A percentile compares a stretch with the other conserved stretches of the same genome.
Conservation (phyloP, 2,888 invertebrate species). For the Cloeon dipterum region DNA sequence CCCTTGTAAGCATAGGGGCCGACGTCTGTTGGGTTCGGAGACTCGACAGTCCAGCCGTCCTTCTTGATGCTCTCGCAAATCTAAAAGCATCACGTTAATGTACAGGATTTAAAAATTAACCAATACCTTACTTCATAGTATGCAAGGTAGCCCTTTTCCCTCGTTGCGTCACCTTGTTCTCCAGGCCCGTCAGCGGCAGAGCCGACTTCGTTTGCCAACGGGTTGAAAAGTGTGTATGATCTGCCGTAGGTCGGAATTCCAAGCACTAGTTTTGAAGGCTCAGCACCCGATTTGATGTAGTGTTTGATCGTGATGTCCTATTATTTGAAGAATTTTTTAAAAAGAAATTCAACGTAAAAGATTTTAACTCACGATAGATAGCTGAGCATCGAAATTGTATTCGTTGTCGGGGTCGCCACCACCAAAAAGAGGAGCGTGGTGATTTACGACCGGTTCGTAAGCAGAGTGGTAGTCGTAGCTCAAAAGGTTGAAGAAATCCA, state of each 20-base stretch:
- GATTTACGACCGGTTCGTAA: constrained; percentile 74
- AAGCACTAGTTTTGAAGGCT: constrained; percentile 16
- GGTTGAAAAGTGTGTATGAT: constrained; percentile 70
- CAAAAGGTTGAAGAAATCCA: constrained; percentile 80
- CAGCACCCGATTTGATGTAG: constrained; percentile 17
- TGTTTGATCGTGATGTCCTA: constrained; percentile 14
- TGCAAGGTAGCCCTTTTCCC: constrained; percentile 80
- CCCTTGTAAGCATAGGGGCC: constrained; percentile 73
- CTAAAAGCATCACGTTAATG: constrained; percentile 22
- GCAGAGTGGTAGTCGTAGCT: constrained; percentile 87
- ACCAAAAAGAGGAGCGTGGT: constrained; percentile 68
- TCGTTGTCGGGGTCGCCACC: constrained; percentile 54
- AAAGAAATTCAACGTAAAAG: neutral
- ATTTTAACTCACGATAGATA: constrained; percentile 55
- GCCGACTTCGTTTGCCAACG: constrained; percentile 64
- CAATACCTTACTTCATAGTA: constrained; percentile 93
- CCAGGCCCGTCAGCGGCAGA: constrained; percentile 79
- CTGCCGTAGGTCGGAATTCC: constrained; percentile 35
- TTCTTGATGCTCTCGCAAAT: constrained; percentile 62
- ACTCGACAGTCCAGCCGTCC: constrained; percentile 60
- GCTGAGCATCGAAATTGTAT: constrained; percentile 66
- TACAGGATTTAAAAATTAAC: neutral
- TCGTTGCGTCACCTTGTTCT: constrained; percentile 70
- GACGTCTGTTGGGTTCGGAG: constrained; percentile 60
- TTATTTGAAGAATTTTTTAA: too few relatives aligned